A percentile compares a stretch with the other conserved stretches of the same genome.
These are phyloP conservation scores for Brienomyrus longianalis DNA, from an alignment of 2,113 vertebrate genomes.

Conservation along the genomic window DNA sequence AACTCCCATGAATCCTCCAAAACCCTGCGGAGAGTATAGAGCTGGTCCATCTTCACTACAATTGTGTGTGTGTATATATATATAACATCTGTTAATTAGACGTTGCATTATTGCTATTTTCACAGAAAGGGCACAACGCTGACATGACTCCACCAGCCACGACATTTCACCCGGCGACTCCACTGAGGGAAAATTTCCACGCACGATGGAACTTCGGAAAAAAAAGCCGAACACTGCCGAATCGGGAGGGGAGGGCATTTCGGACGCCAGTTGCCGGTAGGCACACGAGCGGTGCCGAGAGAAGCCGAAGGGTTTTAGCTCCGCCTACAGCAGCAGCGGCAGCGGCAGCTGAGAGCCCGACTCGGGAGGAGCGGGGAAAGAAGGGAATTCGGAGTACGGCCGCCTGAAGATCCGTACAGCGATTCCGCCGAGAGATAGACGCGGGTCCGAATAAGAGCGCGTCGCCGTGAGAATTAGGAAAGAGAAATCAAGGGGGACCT, in stretches of 20 bases:
- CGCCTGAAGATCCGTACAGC: not conserved
- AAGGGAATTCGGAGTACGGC: slow-evolving; percentile 13
- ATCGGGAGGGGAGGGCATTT: not conserved
- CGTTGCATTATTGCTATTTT: not conserved
- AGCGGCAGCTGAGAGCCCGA: not conserved
- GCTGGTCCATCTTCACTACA: too few relatives aligned
- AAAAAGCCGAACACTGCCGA: not conserved
- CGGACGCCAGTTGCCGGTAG: not conserved
- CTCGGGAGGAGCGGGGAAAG: not conserved
- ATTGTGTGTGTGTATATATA: too few relatives aligned
- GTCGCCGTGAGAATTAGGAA: not conserved
- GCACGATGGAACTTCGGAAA: not conserved
- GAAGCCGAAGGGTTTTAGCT: not conserved
- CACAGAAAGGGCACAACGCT: not conserved
- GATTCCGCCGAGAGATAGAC: not conserved
- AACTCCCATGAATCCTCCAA: too few relatives aligned
- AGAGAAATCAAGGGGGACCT: not conserved
- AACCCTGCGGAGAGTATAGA: too few relatives aligned
- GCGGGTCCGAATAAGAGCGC: not conserved
- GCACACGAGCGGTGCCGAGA: not conserved
- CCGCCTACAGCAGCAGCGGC: slow-evolving; percentile 7
- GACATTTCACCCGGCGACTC: not conserved
- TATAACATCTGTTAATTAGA: not conserved
- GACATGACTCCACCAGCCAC: not conserved
- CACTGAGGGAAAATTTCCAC: not conserved